Evolutionary conservation across 2,797 vertebrate genomes (phyloP).

Genomic region (Moxostoma hubbsi): DNA sequence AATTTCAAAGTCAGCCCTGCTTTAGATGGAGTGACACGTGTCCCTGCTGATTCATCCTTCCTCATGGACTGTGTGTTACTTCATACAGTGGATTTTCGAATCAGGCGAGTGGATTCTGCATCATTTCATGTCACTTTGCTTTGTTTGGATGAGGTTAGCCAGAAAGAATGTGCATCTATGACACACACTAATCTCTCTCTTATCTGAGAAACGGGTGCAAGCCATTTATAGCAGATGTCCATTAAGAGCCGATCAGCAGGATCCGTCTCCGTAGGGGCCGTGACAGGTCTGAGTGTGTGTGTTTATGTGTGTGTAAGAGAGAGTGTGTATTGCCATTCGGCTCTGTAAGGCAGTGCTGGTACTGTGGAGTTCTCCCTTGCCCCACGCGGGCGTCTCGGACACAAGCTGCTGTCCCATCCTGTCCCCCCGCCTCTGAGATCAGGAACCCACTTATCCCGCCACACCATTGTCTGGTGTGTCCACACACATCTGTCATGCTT

Average conservation of each 20-base stretch:
- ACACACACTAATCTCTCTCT: slow-evolving; percentile 38
- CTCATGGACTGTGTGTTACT: slow-evolving; percentile 23
- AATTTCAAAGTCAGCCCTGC: slow-evolving; percentile 29
- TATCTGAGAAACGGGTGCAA: slow-evolving; percentile 41
- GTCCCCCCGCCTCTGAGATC: slow-evolving; percentile 74
- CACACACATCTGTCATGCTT: slow-evolving; percentile 94
- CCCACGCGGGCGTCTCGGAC: slow-evolving; percentile 74
- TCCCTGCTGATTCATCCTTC: slow-evolving; percentile 18
- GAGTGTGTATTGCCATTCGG: slow-evolving; percentile 43
- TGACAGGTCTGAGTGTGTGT: slow-evolving; percentile 54
- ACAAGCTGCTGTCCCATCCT: slow-evolving; percentile 78
- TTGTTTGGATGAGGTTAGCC: slow-evolving; percentile 28
- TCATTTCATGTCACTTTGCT: slow-evolving; percentile 26
- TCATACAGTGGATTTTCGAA: slow-evolving; percentile 45
- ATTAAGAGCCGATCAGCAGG: slow-evolving; percentile 57
- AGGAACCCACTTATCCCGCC: slow-evolving; percentile 84
- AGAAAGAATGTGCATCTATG: neutral
- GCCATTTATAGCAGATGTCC: slow-evolving; percentile 57
- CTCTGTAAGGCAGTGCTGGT: slow-evolving; percentile 35
- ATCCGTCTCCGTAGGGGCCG: slow-evolving; percentile 52
- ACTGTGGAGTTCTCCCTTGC: slow-evolving; percentile 76
- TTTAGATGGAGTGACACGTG: slow-evolving; percentile 28
- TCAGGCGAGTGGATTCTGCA: slow-evolving; percentile 16
- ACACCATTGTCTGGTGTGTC: slow-evolving; percentile 91
- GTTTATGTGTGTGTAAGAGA: slow-evolving; percentile 1